Evolutionary conservation across 2,113 vertebrate genomes (phyloP).

Genomic region (Apus apus): DNA sequence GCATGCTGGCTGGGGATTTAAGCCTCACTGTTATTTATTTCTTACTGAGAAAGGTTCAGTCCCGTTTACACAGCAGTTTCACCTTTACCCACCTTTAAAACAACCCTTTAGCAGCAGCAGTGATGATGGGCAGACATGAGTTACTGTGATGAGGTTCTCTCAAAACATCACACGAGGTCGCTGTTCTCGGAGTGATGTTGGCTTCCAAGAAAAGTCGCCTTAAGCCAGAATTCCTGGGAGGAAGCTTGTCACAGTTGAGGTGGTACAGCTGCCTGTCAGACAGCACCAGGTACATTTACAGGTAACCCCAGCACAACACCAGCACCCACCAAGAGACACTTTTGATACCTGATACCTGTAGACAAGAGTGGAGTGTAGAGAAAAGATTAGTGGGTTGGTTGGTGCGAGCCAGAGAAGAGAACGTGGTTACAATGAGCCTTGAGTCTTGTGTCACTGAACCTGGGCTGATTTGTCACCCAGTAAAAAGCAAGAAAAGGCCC

Average conservation of each 20-base stretch:
- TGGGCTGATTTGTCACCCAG: neutral
- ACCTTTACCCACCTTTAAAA: neutral
- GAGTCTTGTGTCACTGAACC: neutral
- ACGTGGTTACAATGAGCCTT: neutral
- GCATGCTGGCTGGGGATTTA: rapidly evolving
- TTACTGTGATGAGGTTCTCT: neutral
- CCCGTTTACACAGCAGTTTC: neutral
- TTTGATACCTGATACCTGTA: neutral
- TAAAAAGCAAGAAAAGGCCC: neutral
- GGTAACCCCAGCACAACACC: too few relatives aligned
- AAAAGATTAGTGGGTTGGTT: neutral
- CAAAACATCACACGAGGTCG: neutral
- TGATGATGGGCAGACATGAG: too few relatives aligned
- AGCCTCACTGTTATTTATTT: neutral
- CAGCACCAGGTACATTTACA: too few relatives aligned
- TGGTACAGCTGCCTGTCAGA: neutral
- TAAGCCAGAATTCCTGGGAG: too few relatives aligned
- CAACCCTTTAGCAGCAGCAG: neutral
- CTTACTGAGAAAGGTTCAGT: neutral
- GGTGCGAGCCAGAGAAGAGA: neutral
- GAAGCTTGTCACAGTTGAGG: too few relatives aligned
- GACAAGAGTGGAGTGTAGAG: neutral
- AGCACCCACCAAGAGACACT: too few relatives aligned
- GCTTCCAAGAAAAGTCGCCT: neutral
- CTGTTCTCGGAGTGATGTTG: neutral